phyloP scores from a whole-genome alignment of 2,113 vertebrate genomes.

The mouse (Mus musculus) region GRCm39 chr9:40362001-40362500 shows the following conservation, averaged over 20 bases:
- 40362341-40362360: too few species aligned
- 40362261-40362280: background rate
- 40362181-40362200: background rate
- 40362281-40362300: background rate
- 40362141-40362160: slow-evolving; percentile 7
- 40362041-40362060: background rate
- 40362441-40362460: background rate
- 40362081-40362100: background rate
- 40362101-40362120: background rate
- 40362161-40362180: background rate
- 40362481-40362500: background rate
- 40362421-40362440: background rate
- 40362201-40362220: background rate
- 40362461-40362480: background rate
- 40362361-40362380: background rate
- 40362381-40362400: background rate
- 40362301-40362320: background rate
- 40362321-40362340: background rate
- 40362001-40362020: background rate
- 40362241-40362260: background rate
- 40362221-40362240: background rate
- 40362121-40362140: background rate
- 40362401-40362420: background rate
- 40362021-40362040: background rate
- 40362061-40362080: background rate